These are phyloP conservation scores for Pelochelys cantorii DNA, from an alignment of 2,797 vertebrate genomes.

Conservation along the genomic window DNA sequence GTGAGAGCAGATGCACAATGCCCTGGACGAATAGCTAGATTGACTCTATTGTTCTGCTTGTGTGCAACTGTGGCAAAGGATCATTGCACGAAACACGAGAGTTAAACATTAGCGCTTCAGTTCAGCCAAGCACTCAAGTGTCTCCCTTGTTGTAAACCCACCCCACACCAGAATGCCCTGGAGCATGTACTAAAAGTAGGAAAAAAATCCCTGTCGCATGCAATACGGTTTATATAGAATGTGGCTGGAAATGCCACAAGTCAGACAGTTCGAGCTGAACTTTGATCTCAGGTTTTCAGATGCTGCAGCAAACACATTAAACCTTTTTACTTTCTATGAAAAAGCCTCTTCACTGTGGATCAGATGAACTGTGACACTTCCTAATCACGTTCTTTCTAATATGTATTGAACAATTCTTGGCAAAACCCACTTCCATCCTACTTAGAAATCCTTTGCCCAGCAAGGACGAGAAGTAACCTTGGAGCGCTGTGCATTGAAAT, in stretches of 20 bases:
- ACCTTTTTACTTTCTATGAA: not conserved
- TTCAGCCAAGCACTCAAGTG: not conserved
- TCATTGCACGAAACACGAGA: not conserved
- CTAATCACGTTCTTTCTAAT: not conserved
- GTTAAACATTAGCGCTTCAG: not conserved
- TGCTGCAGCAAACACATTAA: not conserved
- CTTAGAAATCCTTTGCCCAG: not conserved
- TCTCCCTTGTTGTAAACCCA: not conserved
- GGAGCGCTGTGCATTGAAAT: not conserved
- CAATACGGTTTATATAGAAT: not conserved
- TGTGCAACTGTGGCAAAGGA: not conserved
- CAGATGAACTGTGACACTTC: not conserved
- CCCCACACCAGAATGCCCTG: not conserved
- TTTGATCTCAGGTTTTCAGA: not conserved
- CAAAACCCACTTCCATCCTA: not conserved
- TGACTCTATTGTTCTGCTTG: not conserved
- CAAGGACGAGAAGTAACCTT: not conserved
- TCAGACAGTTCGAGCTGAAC: not conserved
- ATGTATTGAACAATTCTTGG: not conserved
- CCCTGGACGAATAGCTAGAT: not conserved
- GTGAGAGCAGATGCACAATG: fast-evolving
- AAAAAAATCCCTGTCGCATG: not conserved
- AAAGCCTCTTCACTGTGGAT: not conserved
- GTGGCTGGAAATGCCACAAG: not conserved
- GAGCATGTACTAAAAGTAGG: not conserved